Percentiles rank a stretch among this genome's conserved stretches.
These are phyloP conservation scores for Peromyscus leucopus DNA, from an alignment of 2,113 vertebrate species.

Conservation along the genomic window DNA sequence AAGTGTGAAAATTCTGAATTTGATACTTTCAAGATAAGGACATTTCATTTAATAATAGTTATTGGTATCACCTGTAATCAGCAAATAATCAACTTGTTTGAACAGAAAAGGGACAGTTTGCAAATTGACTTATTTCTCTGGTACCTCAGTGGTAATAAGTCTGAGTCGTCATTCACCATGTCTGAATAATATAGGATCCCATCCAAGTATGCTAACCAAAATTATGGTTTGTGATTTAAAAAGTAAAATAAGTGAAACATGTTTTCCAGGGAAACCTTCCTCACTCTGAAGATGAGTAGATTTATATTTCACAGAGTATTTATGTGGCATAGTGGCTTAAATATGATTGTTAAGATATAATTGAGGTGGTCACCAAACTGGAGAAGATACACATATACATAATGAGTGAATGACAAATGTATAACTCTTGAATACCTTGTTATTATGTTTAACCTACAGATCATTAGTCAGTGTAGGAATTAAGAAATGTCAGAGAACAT, in stretches of 20 bases:
- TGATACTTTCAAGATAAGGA: not conserved
- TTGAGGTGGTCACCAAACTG: conserved; percentile 66
- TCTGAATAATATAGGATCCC: conserved; percentile 27
- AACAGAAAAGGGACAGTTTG: conserved; percentile 1
- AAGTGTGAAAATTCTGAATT: conserved; percentile 12
- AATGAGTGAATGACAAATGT: conserved; percentile 76
- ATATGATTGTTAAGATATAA: conserved; percentile 41
- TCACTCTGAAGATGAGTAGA: conserved; percentile 39
- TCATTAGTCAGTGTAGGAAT: conserved; percentile 63
- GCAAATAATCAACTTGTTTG: conserved; percentile 17
- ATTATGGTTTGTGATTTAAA: conserved; percentile 35
- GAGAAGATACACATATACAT: conserved; percentile 77
- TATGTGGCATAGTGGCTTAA: conserved; percentile 35
- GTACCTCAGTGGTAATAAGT: not conserved
- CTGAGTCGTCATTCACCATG: not conserved
- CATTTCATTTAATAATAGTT: conserved; percentile 9
- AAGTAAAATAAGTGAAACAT: conserved; percentile 34
- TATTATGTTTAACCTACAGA: conserved; percentile 73
- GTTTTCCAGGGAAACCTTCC: conserved; percentile 42
- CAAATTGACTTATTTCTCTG: not conserved
- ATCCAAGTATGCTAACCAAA: not conserved
- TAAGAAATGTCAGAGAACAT: conserved; percentile 80
- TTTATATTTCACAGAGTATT: conserved; percentile 51
- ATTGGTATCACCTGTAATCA: not conserved
- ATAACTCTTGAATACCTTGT: conserved; percentile 75